phyloP scores from a whole-genome alignment of 2,888 invertebrate genomes.

The Cryptocheilus praepositus region DNA sequence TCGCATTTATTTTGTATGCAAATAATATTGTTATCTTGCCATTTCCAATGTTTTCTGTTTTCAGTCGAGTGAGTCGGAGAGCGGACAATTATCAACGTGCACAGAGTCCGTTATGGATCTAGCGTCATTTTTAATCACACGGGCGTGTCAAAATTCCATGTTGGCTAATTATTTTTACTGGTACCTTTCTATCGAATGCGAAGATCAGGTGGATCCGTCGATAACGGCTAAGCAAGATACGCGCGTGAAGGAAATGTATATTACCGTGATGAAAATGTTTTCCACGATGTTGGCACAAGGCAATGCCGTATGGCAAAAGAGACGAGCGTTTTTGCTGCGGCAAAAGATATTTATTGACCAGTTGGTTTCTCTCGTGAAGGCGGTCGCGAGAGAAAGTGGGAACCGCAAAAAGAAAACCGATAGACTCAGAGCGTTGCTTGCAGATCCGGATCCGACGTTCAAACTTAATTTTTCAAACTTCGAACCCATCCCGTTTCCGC shows the following conservation, averaged over 20 bases:
- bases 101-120: constrained; percentile 79
- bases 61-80: constrained; percentile 67
- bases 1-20: too few species aligned
- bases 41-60: constrained; percentile 27
- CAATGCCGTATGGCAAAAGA: constrained; percentile 83
- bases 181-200: constrained; percentile 96
- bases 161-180: constrained; percentile 98
- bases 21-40: neutral
- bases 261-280: constrained; percentile 92
- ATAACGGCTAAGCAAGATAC: constrained; percentile 82
- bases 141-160: constrained; percentile 91
- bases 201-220: constrained; percentile 84
- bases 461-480: constrained; percentile 93
- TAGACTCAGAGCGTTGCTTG: constrained; percentile 87
- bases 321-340: constrained; percentile 85
- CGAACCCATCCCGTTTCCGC: constrained; percentile 94
- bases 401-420: constrained; percentile 95
- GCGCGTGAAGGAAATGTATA: constrained; percentile 88
- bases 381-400: constrained; percentile 92
- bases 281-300: constrained; percentile 83
- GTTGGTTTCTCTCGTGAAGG: constrained; percentile 90
- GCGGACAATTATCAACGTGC: constrained; percentile 55
- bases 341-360: constrained; percentile 95
- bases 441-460: constrained; percentile 85
- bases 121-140: constrained; percentile 91